Percentiles rank a stretch among this genome's conserved stretches.
Conservation (phyloP, 2,888 invertebrate genomes). For the Philaethria dido region DNA sequence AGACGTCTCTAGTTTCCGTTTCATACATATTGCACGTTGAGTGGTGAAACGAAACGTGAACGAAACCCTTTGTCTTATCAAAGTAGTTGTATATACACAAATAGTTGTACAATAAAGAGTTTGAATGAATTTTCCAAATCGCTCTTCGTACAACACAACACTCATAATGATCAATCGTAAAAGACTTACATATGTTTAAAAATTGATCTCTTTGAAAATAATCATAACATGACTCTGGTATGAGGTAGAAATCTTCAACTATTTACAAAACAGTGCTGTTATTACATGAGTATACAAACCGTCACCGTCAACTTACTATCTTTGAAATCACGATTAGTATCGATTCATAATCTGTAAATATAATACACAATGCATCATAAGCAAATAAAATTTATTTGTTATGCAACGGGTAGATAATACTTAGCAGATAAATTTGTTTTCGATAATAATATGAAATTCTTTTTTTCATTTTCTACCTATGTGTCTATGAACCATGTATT, state of each 20-base stretch:
- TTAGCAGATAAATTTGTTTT: too few species aligned
- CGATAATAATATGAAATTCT: too few species aligned
- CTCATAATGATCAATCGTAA: not conserved
- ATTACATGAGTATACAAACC: constrained; percentile 54
- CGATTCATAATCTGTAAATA: constrained; percentile 7
- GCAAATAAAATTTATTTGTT: not conserved
- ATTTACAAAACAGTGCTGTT: constrained; percentile 62
- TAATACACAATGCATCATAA: not conserved
- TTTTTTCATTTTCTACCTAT: too few species aligned
- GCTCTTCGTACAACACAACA: not conserved
- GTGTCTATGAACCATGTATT: too few species aligned
- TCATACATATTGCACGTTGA: too few species aligned
- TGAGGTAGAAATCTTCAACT: constrained; percentile 40
- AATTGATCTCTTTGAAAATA: constrained; percentile 5
- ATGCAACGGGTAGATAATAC: too few species aligned
- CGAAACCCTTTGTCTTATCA: too few species aligned
- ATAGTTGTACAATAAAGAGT: too few species aligned
- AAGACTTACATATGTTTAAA: constrained; percentile 7
- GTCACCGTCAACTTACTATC: constrained; percentile 57
- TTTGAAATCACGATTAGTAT: constrained; percentile 34
- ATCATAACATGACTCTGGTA: constrained; percentile 33
- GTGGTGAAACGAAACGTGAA: too few species aligned
- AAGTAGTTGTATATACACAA: too few species aligned
- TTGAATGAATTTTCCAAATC: too few species aligned
- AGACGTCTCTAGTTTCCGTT: too few species aligned